Evolutionary conservation across 2,888 invertebrate genomes (phyloP).

Genomic region (Eutolmus rufibarbis): DNA sequence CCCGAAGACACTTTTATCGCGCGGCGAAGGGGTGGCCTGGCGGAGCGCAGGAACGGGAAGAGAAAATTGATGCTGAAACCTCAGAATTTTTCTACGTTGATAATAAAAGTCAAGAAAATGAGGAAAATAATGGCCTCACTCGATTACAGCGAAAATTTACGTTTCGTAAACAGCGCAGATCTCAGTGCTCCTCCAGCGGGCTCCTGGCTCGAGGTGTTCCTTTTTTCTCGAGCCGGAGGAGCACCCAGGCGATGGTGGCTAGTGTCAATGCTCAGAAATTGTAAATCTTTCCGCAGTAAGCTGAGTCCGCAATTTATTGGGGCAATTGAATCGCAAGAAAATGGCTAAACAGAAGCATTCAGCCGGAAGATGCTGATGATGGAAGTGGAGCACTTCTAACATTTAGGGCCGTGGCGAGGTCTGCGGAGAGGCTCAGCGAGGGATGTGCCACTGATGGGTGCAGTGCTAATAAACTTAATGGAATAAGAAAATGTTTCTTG

Average conservation of each 20-base stretch:
- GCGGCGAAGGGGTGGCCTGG: not conserved
- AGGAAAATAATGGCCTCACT: not conserved
- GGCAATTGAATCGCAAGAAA: not conserved
- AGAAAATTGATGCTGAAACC: conserved; percentile 3
- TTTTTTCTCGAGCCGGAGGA: not conserved
- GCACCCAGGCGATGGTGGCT: not conserved
- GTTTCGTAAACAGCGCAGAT: not conserved
- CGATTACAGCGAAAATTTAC: not conserved
- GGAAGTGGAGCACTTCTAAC: not conserved
- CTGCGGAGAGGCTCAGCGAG: not conserved
- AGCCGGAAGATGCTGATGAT: not conserved
- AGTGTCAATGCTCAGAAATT: not conserved
- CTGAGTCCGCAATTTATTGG: not conserved
- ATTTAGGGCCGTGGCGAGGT: not conserved
- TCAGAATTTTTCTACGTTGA: not conserved
- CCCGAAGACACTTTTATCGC: not conserved
- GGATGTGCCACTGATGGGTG: not conserved
- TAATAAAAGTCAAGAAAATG: conserved; percentile 27
- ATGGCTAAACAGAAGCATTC: not conserved
- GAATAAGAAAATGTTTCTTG: not conserved
- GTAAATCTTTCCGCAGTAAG: not conserved
- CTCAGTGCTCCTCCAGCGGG: not conserved
- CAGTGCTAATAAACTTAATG: not conserved
- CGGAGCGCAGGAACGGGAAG: not conserved
- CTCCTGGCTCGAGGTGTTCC: not conserved